A percentile compares a stretch with the other conserved stretches of the same genome.
Conservation (phyloP, 2,113 vertebrate genomes). For the Paradoxurus hermaphroditus region DNA sequence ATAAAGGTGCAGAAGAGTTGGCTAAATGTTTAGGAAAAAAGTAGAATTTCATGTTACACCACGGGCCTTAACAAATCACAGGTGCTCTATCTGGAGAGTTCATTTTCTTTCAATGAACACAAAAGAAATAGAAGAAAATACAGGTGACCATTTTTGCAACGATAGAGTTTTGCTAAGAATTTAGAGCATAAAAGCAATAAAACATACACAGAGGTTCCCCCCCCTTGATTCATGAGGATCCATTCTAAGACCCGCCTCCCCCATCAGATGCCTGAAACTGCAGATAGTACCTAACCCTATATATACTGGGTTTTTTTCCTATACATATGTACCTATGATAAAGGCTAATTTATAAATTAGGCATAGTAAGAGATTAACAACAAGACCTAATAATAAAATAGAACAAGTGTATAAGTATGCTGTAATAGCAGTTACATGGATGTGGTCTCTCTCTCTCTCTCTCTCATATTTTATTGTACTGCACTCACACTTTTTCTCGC, state of each 20-base stretch:
- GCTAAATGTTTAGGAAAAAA: not conserved
- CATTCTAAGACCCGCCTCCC: not conserved
- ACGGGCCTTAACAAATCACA: not conserved
- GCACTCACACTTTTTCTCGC: not conserved
- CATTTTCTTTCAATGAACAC: not conserved
- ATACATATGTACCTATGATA: not conserved
- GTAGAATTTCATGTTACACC: not conserved
- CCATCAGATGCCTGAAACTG: not conserved
- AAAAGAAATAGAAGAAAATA: slow-evolving; percentile 25
- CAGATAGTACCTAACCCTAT: not conserved
- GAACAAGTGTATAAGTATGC: not conserved
- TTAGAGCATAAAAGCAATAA: slow-evolving; percentile 11
- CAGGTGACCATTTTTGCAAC: not conserved
- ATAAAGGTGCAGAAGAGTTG: not conserved
- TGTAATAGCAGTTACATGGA: not conserved
- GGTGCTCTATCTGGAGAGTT: not conserved
- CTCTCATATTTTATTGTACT: not conserved
- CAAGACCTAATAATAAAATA: not conserved
- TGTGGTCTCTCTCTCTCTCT: not conserved
- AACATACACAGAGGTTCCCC: not conserved
- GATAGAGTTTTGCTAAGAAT: not conserved
- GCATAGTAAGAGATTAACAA: not conserved
- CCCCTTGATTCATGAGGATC: not conserved
- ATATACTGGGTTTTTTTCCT: not conserved
- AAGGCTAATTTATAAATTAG: not conserved